Conservation (phyloP, 2,888 invertebrate species). For the Muscina levida region DNA sequence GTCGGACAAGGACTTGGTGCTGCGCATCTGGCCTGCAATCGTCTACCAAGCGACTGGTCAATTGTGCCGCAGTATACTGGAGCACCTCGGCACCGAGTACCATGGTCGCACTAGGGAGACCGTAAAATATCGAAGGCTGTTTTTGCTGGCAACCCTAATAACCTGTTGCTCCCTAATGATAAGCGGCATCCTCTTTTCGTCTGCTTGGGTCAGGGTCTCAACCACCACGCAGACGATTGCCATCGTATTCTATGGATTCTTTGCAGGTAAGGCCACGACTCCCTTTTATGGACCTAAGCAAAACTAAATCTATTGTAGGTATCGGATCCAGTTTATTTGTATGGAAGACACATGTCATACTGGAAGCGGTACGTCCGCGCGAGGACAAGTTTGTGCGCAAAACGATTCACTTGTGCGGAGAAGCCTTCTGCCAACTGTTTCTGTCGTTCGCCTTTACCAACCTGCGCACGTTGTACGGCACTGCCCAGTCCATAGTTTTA, state of each 20-base stretch:
- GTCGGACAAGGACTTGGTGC: conserved; percentile 77
- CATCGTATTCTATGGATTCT: conserved; percentile 78
- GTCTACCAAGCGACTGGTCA: conserved; percentile 78
- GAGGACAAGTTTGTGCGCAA: conserved; percentile 79
- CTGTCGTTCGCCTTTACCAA: conserved; percentile 79
- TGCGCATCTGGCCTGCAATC: conserved; percentile 79
- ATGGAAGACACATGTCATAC: conserved; percentile 77
- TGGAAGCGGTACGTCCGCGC: conserved; percentile 79
- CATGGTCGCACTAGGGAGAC: conserved; percentile 75
- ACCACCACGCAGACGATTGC: conserved; percentile 77
- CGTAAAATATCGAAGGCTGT: conserved; percentile 74
- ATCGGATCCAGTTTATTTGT: conserved; percentile 77
- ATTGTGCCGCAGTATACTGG: conserved; percentile 77
- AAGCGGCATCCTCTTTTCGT: conserved; percentile 78
- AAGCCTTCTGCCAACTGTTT: conserved; percentile 79
- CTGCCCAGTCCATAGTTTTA: conserved; percentile 77
- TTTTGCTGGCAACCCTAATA: conserved; percentile 76
- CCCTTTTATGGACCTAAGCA: neutral
- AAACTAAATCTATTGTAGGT: conserved; percentile 68
- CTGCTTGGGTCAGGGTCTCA: conserved; percentile 77
- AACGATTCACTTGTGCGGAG: conserved; percentile 78
- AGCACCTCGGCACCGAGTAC: conserved; percentile 77
- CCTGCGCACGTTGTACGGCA: conserved; percentile 78
- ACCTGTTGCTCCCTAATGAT: conserved; percentile 77
- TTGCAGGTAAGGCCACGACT: conserved; percentile 73